phyloP scores from a whole-genome alignment of 2,888 invertebrate species.

The Drosophila antonietae region DNA sequence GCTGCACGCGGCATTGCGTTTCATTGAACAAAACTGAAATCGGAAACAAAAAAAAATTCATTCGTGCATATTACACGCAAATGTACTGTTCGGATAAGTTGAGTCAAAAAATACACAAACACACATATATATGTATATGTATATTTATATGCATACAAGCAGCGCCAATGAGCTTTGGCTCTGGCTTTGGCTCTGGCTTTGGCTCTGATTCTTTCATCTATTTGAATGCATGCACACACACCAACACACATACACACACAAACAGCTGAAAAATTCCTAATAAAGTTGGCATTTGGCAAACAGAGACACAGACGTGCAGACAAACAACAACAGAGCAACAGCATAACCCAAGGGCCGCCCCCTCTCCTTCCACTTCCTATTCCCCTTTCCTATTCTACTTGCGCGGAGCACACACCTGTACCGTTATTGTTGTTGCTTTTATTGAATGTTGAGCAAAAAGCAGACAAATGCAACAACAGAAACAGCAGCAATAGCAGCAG shows the following conservation, averaged over 20 bases:
- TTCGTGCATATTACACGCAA: conserved; percentile 42
- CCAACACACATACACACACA: conserved; percentile 9
- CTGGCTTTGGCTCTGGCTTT: conserved; percentile 26
- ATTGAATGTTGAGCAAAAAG: conserved; percentile 56
- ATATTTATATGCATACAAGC: not conserved
- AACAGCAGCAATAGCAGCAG: not conserved
- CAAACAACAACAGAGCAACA: conserved; percentile 53
- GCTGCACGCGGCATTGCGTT: conserved; percentile 38
- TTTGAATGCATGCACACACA: conserved; percentile 32
- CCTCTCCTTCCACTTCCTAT: too few species aligned
- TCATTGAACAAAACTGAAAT: conserved; percentile 67
- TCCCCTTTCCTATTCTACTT: not conserved
- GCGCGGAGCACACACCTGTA: not conserved
- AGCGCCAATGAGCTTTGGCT: conserved; percentile 28
- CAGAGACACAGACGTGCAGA: conserved; percentile 64
- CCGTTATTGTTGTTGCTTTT: conserved; percentile 40
- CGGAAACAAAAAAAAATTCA: conserved; percentile 25
- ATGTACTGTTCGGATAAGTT: conserved; percentile 22
- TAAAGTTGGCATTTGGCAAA: conserved; percentile 79
- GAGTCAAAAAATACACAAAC: conserved; percentile 9
- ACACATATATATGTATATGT: conserved; percentile 4
- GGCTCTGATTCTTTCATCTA: conserved; percentile 33
- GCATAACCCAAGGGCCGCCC: conserved; percentile 14
- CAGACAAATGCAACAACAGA: conserved; percentile 24
- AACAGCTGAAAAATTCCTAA: conserved; percentile 64